These are phyloP conservation scores for Papilio aristodemus DNA, from an alignment of 1,140 invertebrate genomes.

Conservation along the genomic window DNA sequence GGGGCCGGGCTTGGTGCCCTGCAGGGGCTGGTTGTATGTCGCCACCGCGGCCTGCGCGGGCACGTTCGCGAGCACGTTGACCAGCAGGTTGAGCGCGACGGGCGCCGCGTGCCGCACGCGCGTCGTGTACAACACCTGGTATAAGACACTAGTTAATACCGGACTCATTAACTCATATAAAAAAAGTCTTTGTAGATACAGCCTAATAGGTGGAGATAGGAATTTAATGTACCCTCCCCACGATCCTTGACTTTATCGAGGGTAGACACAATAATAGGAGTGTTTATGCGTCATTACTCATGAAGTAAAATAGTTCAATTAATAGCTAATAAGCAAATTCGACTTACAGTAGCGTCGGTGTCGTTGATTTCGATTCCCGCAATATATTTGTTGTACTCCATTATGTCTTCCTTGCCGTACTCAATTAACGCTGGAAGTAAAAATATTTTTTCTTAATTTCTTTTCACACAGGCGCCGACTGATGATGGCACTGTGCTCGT, in stretches of 20 bases:
- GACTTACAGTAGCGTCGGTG: conserved; percentile 61
- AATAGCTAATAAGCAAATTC: not conserved
- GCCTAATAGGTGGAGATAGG: too few relatives aligned
- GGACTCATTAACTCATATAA: too few relatives aligned
- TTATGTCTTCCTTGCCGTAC: conserved; percentile 38
- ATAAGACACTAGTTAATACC: not conserved
- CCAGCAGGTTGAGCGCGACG: conserved; percentile 81
- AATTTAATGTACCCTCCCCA: too few relatives aligned
- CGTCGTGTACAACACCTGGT: conserved; percentile 77
- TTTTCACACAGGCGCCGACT: too few relatives aligned
- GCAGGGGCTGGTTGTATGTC: conserved; percentile 82
- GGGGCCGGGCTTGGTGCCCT: conserved; percentile 34
- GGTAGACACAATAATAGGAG: too few relatives aligned
- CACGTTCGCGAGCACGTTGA: conserved; percentile 80
- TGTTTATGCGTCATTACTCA: not conserved
- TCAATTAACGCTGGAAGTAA: conserved; percentile 50
- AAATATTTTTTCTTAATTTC: conserved; percentile 30
- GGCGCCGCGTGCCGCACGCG: conserved; percentile 83
- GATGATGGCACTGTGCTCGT: too few relatives aligned
- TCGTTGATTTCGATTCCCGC: conserved; percentile 65
- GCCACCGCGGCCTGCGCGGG: conserved; percentile 77
- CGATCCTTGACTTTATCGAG: too few relatives aligned
- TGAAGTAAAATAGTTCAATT: not conserved
- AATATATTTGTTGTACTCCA: conserved; percentile 61
- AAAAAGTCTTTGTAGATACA: too few relatives aligned